Evolutionary conservation across 2,888 invertebrate genomes (phyloP).

Genomic region (Stenichneumon culpator): DNA sequence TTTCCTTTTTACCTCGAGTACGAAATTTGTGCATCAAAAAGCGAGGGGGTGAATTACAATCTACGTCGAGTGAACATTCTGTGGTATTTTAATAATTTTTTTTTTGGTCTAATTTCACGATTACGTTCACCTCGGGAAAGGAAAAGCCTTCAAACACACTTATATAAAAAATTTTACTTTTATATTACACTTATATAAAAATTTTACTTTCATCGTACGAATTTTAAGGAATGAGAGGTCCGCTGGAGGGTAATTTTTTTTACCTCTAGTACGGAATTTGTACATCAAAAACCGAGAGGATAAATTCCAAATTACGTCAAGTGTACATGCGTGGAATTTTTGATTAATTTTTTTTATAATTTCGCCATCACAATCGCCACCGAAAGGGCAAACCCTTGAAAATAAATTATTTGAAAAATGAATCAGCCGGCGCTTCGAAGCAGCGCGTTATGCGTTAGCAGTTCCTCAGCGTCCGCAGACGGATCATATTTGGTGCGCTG

Average conservation of each 20-base stretch:
- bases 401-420: background rate
- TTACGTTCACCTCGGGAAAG: background rate
- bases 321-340: too few species aligned
- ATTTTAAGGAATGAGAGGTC: too few species aligned
- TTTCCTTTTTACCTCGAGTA: too few species aligned
- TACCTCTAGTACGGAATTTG: too few species aligned
- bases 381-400: background rate
- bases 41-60: background rate
- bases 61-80: too few species aligned
- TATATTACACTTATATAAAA: background rate
- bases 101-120: background rate
- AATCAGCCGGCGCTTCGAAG: background rate
- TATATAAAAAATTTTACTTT: background rate
- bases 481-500: background rate
- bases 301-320: background rate
- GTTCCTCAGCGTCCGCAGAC: background rate
- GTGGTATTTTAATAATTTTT: background rate
- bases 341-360: background rate
- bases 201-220: too few species aligned
- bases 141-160: background rate
- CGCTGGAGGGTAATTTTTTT: too few species aligned
- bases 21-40: background rate
- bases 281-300: background rate
- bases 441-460: background rate
- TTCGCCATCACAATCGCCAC: background rate